Percentiles rank a stretch among this genome's conserved stretches.
phyloP scores from a whole-genome alignment of 2,113 vertebrate genomes.

The Malurus elegans region DNA sequence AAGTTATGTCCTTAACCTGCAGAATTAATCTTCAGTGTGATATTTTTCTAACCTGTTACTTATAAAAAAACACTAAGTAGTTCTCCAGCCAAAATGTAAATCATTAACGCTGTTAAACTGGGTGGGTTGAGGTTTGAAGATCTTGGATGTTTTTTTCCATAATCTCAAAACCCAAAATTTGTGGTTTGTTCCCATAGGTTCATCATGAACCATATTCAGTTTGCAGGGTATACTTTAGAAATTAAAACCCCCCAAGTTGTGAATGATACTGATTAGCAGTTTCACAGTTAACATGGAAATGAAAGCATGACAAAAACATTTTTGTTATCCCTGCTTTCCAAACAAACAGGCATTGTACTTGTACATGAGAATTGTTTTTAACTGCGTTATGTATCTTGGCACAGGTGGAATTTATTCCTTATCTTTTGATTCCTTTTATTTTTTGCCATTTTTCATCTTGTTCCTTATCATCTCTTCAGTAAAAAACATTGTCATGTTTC shows the following conservation, averaged over 20 bases:
- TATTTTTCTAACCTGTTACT: conserved; percentile 13
- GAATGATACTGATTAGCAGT: neutral
- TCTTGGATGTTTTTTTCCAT: neutral
- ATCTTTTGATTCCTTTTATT: neutral
- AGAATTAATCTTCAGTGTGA: neutral
- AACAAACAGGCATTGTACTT: neutral
- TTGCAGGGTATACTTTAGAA: neutral
- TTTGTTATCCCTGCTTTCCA: neutral
- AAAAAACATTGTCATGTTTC: neutral
- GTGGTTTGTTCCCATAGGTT: neutral
- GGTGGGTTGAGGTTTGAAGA: neutral
- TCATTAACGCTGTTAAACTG: conserved; percentile 19
- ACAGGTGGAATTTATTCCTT: neutral
- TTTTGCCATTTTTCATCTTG: neutral
- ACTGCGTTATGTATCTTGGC: neutral
- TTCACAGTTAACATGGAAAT: neutral
- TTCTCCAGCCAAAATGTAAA: conserved; percentile 2
- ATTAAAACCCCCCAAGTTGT: neutral
- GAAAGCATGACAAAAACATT: neutral
- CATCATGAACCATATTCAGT: neutral
- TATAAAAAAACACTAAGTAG: neutral
- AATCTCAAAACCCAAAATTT: neutral
- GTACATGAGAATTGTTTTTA: neutral
- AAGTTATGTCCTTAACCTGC: neutral
- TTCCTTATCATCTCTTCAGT: neutral